Evolutionary conservation across 2,797 vertebrate species (phyloP).

Genomic region (Sternotherus odoratus): DNA sequence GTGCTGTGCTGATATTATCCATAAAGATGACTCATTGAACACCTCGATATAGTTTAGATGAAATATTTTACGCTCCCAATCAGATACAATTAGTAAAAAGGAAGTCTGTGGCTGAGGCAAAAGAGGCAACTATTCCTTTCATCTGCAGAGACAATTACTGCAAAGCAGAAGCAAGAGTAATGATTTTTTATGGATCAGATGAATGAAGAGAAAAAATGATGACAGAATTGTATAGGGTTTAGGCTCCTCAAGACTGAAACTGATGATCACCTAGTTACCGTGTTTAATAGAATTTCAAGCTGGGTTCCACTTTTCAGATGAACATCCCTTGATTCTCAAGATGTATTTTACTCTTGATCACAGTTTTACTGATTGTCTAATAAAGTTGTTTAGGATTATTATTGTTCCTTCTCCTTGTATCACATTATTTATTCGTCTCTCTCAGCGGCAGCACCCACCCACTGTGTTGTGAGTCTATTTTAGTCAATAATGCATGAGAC

Average conservation of each 20-base stretch:
- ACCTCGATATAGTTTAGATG: constrained; percentile 6
- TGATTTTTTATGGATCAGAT: not conserved
- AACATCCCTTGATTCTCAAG: not conserved
- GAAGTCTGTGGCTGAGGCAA: not conserved
- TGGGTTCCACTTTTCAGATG: not conserved
- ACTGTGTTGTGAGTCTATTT: not conserved
- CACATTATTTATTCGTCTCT: not conserved
- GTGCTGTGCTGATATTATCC: not conserved
- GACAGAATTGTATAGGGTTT: not conserved
- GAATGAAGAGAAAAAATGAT: not conserved
- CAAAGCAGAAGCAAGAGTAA: not conserved
- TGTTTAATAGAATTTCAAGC: not conserved
- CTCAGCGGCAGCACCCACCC: not conserved
- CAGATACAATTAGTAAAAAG: constrained; percentile 13
- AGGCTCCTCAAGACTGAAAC: constrained; percentile 1
- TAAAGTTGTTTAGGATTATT: not conserved
- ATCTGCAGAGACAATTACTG: not conserved
- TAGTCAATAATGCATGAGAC: not conserved
- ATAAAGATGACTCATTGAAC: rapidly evolving
- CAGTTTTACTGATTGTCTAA: not conserved
- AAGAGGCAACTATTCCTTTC: not conserved
- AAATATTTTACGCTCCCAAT: constrained; percentile 9
- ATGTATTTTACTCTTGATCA: not conserved
- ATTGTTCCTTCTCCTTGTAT: not conserved
- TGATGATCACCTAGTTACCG: constrained; percentile 3